A percentile compares a stretch with the other conserved stretches of the same genome.
Conservation (phyloP, 2,797 vertebrate genomes). For the Petrocephalus schoutedeni region DNA sequence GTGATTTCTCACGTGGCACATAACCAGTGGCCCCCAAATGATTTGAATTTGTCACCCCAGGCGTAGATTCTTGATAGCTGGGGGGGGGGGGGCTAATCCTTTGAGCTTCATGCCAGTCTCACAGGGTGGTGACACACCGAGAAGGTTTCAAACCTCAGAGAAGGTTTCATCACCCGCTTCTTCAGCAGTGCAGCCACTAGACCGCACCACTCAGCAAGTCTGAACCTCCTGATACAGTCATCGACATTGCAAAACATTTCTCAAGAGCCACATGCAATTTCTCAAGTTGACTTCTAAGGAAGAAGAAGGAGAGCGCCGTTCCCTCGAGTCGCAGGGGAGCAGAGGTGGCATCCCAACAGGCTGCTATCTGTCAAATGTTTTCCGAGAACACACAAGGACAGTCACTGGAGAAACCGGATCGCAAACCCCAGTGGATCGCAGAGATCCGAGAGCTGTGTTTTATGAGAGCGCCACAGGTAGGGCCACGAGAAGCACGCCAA, state of each 20-base stretch:
- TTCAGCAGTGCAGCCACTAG: not conserved
- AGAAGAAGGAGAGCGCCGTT: not conserved
- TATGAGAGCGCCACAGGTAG: not conserved
- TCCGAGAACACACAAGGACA: not conserved
- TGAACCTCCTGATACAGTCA: not conserved
- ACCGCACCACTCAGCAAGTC: constrained; percentile 2
- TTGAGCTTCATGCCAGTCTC: not conserved
- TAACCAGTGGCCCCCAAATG: not conserved
- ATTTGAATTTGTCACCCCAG: not conserved
- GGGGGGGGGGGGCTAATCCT: not conserved
- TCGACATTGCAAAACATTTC: not conserved
- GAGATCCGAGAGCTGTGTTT: not conserved
- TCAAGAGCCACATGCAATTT: not conserved
- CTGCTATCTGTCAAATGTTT: too few relatives aligned
- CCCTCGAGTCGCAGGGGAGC: not conserved
- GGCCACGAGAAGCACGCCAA: not conserved
- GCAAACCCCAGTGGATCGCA: not conserved
- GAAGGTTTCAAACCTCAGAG: not conserved
- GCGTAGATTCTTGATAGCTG: not conserved
- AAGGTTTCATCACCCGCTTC: not conserved
- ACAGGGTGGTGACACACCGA: not conserved
- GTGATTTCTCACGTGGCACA: not conserved
- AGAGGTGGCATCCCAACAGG: not conserved
- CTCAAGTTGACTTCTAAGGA: not conserved
- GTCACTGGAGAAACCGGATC: not conserved